Evolutionary conservation across 2,113 vertebrate genomes (phyloP).

Genomic region (Leptosomus discolor): DNA sequence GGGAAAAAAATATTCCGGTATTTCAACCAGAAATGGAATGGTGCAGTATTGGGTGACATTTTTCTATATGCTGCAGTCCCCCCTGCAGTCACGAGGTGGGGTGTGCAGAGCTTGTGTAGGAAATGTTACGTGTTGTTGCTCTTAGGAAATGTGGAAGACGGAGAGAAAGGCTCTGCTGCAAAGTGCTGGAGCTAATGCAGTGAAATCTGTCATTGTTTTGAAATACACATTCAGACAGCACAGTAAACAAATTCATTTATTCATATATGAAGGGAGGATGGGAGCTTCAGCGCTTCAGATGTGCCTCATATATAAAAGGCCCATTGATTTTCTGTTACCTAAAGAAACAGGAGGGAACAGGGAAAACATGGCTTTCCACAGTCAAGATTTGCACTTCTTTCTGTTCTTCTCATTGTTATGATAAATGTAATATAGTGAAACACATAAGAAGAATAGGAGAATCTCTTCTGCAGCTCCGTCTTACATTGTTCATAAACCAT

Average conservation of each 20-base stretch:
- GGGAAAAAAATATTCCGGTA: not conserved
- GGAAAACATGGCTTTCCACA: not conserved
- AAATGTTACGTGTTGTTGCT: not conserved
- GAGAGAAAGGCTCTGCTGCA: not conserved
- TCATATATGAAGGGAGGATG: not conserved
- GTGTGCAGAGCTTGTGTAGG: conserved; percentile 3
- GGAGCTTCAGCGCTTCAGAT: not conserved
- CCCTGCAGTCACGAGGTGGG: conserved; percentile 10
- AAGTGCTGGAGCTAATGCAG: not conserved
- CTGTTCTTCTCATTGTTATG: not conserved
- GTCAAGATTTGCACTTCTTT: not conserved
- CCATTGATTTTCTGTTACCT: not conserved
- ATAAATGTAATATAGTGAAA: not conserved
- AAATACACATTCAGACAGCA: not conserved
- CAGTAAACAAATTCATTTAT: conserved; percentile 23
- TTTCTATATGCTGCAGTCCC: not conserved
- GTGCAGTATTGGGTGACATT: not conserved
- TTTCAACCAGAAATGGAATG: not conserved
- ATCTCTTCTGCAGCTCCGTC: not conserved
- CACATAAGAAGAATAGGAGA: not conserved
- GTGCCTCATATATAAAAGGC: not conserved
- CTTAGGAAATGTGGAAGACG: not conserved
- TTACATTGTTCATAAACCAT: not conserved
- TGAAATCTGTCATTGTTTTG: not conserved
- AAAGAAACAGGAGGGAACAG: not conserved